Evolutionary conservation across 2,888 invertebrate genomes (phyloP).

Genomic region (Cryptosula pallasiana): DNA sequence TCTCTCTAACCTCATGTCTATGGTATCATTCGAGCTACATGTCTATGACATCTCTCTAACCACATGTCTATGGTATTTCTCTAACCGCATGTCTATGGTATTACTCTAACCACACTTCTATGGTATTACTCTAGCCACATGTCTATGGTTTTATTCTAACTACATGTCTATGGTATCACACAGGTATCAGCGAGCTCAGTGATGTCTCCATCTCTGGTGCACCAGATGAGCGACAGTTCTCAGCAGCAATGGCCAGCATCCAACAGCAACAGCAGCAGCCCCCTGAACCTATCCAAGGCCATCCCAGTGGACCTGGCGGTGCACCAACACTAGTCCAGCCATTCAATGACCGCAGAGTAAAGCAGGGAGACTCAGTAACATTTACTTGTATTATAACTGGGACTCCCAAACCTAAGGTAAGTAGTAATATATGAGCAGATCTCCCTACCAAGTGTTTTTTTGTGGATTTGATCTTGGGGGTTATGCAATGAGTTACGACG

Average conservation of each 20-base stretch:
- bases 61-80: too few species aligned
- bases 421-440: too few species aligned
- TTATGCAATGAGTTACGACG: too few species aligned
- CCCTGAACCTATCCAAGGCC: neutral
- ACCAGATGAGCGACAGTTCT: neutral
- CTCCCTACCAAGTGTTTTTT: too few species aligned
- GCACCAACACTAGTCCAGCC: slow-evolving; percentile 49
- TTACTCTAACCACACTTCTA: too few species aligned
- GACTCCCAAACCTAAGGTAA: slow-evolving; percentile 77
- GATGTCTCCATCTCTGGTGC: slow-evolving; percentile 39
- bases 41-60: too few species aligned
- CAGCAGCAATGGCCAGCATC: neutral
- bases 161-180: slow-evolving; percentile 29
- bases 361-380: slow-evolving; percentile 45
- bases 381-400: slow-evolving; percentile 48
- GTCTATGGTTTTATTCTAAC: too few species aligned
- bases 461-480: too few species aligned
- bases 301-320: neutral
- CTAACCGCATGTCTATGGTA: too few species aligned
- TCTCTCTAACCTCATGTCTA: too few species aligned
- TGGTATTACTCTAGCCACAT: too few species aligned
- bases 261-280: neutral
- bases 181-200: slow-evolving; percentile 52
- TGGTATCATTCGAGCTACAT: too few species aligned
- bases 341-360: slow-evolving; percentile 45